Conservation (phyloP, 2,797 vertebrate genomes). For the Sternarchorhynchus goeldii region DNA sequence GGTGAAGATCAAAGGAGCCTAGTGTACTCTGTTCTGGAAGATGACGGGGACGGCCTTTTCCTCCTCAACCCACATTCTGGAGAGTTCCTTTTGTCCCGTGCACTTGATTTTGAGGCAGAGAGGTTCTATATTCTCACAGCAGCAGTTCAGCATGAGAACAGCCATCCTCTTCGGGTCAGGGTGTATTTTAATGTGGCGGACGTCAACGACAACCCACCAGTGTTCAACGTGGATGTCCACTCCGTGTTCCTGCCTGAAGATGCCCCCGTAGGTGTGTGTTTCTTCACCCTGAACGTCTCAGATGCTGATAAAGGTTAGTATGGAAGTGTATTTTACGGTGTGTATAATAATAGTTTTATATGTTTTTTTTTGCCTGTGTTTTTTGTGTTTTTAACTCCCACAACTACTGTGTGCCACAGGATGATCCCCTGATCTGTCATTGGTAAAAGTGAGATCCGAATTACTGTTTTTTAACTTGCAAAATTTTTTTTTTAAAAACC, state of each 20-base stretch:
- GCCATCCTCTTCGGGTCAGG: constrained; percentile 67
- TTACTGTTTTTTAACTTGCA: too few species aligned
- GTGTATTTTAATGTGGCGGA: constrained; percentile 78
- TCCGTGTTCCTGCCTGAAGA: constrained; percentile 68
- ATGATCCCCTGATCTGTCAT: too few species aligned
- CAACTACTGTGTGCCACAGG: background rate
- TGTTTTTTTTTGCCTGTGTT: background rate
- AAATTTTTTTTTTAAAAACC: too few species aligned
- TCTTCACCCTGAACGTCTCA: constrained; percentile 72
- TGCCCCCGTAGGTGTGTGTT: constrained; percentile 63
- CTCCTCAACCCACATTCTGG: constrained; percentile 75
- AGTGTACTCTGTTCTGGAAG: constrained; percentile 73
- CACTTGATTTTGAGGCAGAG: constrained; percentile 76
- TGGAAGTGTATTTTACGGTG: background rate
- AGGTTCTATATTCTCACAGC: constrained; percentile 73
- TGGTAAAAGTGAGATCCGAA: too few species aligned
- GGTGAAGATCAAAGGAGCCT: constrained; percentile 60
- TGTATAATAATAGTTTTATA: background rate
- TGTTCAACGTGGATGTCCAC: constrained; percentile 66
- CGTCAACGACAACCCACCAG: constrained; percentile 77
- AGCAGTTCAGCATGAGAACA: constrained; percentile 59
- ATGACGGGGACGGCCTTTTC: constrained; percentile 77
- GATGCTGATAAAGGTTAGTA: constrained; percentile 74
- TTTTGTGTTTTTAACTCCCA: background rate
- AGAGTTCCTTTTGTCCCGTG: constrained; percentile 76